Base-by-base conservation (phyloP, 2,888 invertebrate genomes). In the Hydrotaea diabolus region DNA sequence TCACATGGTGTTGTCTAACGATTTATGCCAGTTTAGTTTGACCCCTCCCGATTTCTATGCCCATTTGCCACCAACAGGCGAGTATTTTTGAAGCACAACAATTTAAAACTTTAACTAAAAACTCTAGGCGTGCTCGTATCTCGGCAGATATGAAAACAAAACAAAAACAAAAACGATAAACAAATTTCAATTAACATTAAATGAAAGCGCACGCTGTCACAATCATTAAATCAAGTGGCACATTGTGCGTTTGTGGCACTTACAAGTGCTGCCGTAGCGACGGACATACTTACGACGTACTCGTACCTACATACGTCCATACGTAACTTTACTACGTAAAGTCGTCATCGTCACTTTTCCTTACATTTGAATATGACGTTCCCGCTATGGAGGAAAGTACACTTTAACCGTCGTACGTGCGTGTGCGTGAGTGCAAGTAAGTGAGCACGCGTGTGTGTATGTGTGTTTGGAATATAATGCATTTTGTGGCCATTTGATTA, bases 181-280 rank as follows among this genome's bases (percentile, higher is more conserved):
- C 81, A 81, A 74, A 85, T 79, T 82, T 85, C 73, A 85, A 85
- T 85, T 82, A 82, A 82, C 82, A 77, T 82, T 85, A 82, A 85
- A 85, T 85, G 79, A 85, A 85, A 85, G 85, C 85, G 85, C 85
- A 85, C 85, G 79, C 85, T 82, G 85, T 85, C 85, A 82, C 79
- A 85, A 80, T 80, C 85, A 85, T 82, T 80, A 85, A 82, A 82
- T 85, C 82, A 82, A 80, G 69, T 85, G 79, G 43, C 69, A 69
- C 69, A 69, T 46, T 77, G 82, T 59, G 31, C 19, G 31, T 31
- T 62, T 80, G 76, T 76, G 26, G 66, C 69, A 62, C 69, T 21
- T 23, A 43, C 59, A 15, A 31, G 31, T 31, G 31, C 3, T 31
- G 2, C 3, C 31, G 7, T 31, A 4, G 31, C 31, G 31, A 55